Conservation (phyloP, 2,888 invertebrate genomes). For the Drosophila neonasuta region DNA sequence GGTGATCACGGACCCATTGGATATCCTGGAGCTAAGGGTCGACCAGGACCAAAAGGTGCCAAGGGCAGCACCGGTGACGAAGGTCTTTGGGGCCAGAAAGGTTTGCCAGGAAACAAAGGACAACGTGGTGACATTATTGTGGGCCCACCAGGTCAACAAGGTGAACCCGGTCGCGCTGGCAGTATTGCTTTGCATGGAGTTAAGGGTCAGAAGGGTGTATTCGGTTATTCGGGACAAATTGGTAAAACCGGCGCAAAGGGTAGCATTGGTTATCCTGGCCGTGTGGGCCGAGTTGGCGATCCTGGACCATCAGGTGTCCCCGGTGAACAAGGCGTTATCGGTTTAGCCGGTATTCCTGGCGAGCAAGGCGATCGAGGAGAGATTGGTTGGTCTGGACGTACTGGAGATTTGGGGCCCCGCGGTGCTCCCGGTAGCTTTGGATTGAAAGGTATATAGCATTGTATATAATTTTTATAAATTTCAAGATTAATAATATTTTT, state of each 20-base stretch:
- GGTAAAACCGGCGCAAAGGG: slow-evolving; percentile 82
- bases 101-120: slow-evolving; percentile 84
- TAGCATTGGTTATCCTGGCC: slow-evolving; percentile 83
- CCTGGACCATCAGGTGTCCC: slow-evolving; percentile 77
- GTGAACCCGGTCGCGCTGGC: slow-evolving; percentile 82
- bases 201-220: slow-evolving; percentile 82
- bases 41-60: slow-evolving; percentile 83
- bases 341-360: slow-evolving; percentile 77
- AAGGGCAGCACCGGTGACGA: slow-evolving; percentile 84
- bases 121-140: slow-evolving; percentile 80
- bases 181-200: slow-evolving; percentile 78
- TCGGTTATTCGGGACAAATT: slow-evolving; percentile 79
- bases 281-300: slow-evolving; percentile 82
- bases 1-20: slow-evolving; percentile 84
- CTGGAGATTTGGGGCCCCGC: slow-evolving; percentile 75
- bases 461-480: not conserved
- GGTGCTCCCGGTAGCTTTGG: slow-evolving; percentile 82
- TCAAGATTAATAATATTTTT: not conserved
- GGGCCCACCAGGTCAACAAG: slow-evolving; percentile 80
- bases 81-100: slow-evolving; percentile 84
- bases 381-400: slow-evolving; percentile 83
- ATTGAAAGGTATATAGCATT: slow-evolving; percentile 67
- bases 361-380: slow-evolving; percentile 84
- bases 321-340: slow-evolving; percentile 68
- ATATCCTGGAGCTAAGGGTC: slow-evolving; percentile 82